Base-by-base conservation (phyloP, 2,888 invertebrate species). In the Antheraea yamamai region DNA sequence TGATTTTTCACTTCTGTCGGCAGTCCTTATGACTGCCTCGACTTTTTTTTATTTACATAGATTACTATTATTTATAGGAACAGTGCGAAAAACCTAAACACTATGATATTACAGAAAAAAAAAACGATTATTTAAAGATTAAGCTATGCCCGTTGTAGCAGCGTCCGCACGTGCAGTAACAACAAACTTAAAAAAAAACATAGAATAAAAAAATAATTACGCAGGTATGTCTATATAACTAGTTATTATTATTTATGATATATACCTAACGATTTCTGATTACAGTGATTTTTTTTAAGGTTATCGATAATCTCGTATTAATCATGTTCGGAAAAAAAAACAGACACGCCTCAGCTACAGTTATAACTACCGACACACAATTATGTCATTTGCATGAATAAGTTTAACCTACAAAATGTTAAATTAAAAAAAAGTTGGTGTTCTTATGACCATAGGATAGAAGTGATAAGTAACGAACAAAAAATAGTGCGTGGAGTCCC, bases 201-300 rank as follows among this genome's bases (percentile, higher is more conserved):
- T 12, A 16, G 16, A 66, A 66, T 30, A 30, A 66, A 66, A 66
- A 66, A 26, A 66, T 30, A 66, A 66, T 66, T 26, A 14, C 64
- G 64, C 30, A 66, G 26, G 30, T 66, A 30, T 14, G 26, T 66
- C 30, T 30, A 30, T 18, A 66, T 30, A 66, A 66, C 64, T 66
- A 47, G 47, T 47, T 66, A 16, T 30, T 66, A 66, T 66, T 66
- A 66, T 66, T 66, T 66, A 66, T 66, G 16, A 66, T 23, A 23
- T 61, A 61, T 64, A 18, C 26, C 4, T 14, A 30, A 66, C 64
- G 26, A 66, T 66, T 16, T 66, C 26, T 66, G 16, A 30, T 66
- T 30, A 66, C 64, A 30, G 26, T 66, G 64, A 66, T 66, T 30
- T 66, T 30, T 30, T 4, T 18, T 16, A 30, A 26, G 64, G 64